Base-by-base conservation (phyloP, 2,797 vertebrate species). In the Acestrorhynchus altus region DNA sequence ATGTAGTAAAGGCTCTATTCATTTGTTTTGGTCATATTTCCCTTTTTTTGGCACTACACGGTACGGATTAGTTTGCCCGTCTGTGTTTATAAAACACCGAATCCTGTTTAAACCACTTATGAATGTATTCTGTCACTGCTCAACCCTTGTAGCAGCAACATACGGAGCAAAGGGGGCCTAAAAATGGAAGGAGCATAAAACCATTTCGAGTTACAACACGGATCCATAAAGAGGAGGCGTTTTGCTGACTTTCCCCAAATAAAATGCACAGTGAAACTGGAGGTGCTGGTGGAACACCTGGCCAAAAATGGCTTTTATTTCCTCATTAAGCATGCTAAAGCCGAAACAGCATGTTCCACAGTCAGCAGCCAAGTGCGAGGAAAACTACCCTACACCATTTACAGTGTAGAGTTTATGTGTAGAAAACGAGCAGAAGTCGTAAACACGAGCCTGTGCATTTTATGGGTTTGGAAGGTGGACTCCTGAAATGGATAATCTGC, bases 311-410 rank as follows among this genome's bases (percentile, higher is more conserved):
- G 31, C 7, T n/a, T 59, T 39, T 66, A 40, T 40, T 16, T 51
- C 4, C 11, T 18, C 12, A 54, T 42, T 70, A 54, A 28, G 4
- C 28, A 20, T 68, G 18, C 42, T 46, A 44, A 76, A 22, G n/a
- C 51, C 46, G 7, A 47, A 2, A 5, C 20, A 16, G 1, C 18
- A 47, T 75, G 51, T 56, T 57, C 44, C 47, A 46, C 40, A 16
- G 57, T 39, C 60, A 40, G 60, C 76, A 72, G 28, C 39, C 47
- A 9, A 44, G 44, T 71, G 24, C 35, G 6, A 35, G 31, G 9
- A 65, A 70, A 61, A 63, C 52, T 59, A 24, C 46, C 8, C 24
- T 49, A 59, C 6, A 60, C 11, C 24, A 57, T 59, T 60, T 26
- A 15, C 52, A 39, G 42, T 56, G 20, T 42, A 35, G 42, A 54